phyloP scores from a whole-genome alignment of 1,140 invertebrate species.

The Brachionus rubens region DNA sequence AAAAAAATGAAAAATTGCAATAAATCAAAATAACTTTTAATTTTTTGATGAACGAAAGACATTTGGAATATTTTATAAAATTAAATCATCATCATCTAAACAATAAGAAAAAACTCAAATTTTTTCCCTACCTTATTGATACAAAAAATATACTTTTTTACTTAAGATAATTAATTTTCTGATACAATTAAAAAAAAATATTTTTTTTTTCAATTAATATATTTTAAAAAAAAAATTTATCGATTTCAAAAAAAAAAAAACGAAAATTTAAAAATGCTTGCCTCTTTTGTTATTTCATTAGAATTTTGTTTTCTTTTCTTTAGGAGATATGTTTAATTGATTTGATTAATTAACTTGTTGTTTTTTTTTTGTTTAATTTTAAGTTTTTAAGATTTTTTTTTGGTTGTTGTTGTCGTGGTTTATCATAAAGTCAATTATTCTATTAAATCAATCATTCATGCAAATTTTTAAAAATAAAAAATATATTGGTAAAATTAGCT shows the following conservation, averaged over 20 bases:
- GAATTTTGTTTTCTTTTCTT: constrained; percentile 9
- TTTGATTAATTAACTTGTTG: neutral
- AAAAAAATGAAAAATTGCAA: neutral
- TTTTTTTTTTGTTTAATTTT: constrained; percentile 25
- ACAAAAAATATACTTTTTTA: neutral
- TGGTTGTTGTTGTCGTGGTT: no score
- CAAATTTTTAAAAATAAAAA: neutral
- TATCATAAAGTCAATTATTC: constrained; percentile 33
- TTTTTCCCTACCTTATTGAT: neutral
- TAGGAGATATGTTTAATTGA: constrained; percentile 21
- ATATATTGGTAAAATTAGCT: neutral
- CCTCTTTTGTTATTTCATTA: neutral
- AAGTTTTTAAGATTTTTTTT: constrained; percentile 32
- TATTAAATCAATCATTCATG: constrained; percentile 38
- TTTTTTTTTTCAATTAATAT: constrained; percentile 40
- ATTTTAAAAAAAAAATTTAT: neutral
- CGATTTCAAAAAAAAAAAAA: neutral
- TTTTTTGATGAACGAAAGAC: constrained; percentile 14
- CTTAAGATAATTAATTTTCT: neutral
- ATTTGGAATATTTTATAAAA: constrained; percentile 1
- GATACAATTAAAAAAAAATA: constrained; percentile 14
- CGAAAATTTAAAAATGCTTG: constrained; percentile 5
- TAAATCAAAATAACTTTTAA: constrained; percentile 4
- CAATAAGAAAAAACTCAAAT: neutral
- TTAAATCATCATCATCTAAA: constrained; percentile 18